Base-by-base conservation (phyloP, 2,797 vertebrate genomes). In the Melanotaenia maccullochi region DNA sequence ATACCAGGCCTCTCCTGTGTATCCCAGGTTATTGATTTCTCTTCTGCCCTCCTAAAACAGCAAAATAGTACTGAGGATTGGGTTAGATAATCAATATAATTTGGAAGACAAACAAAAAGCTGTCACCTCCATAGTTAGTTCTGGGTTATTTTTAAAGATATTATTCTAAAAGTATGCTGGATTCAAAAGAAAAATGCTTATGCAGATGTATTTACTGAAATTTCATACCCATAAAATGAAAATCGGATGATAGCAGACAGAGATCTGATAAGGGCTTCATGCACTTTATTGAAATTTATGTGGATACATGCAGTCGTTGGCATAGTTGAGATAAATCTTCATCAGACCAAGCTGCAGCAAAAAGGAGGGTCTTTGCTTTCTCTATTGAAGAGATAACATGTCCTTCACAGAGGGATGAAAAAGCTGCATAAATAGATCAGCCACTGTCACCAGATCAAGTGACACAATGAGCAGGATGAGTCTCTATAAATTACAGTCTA, bases 1-100 rank as follows among this genome's bases (percentile, higher is more conserved):
- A 80, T 75, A 79, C 76, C 68, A 0, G 42, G 63, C 56, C 81
- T 88, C 91, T 88, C 84, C 47, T 65, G 83, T 81, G 89, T 60
- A 80, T 89, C 85, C 73, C 42, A 64, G 78, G 3, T 55, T 78
- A 94, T 91, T 87, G 89, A 93, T 91, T 90, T 88, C 73, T 84
- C 79, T 49, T 44, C 77, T 77, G 72, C 66, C 73, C 68, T 76
- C 75, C 72, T 71, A 76, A 88, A 85, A 68, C 76, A 81, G 74
- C 79, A 73, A 77, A 78, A 87, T 72, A 73, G 76, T 61, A 63
- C 76, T 75, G 68, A 16, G 74, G 42, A 40, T 62, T n/a, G 66
- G 75, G 77, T 85, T 85, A 76, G 57, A 13, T 61, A 60, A 90
- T 93, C 89, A 77, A 92, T 91, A 86, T 22, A 71, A 61, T 65